Percentiles rank a stretch among this genome's conserved stretches.
These are phyloP conservation scores for Rhyacichthys aspro DNA, from an alignment of 2,797 vertebrate species.

Conservation along the genomic window DNA sequence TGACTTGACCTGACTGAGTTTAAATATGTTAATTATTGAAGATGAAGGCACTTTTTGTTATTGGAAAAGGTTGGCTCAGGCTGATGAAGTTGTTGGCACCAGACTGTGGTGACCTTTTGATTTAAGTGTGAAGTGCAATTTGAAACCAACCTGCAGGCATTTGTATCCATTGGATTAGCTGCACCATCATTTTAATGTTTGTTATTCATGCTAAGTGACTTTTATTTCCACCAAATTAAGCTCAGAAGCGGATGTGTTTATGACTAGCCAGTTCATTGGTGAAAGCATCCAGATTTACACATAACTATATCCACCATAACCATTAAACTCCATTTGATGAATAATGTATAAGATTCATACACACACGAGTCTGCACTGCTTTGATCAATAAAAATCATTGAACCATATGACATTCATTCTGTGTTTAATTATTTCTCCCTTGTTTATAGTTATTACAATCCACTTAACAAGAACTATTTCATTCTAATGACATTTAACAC, in stretches of 20 bases:
- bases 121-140: conserved; percentile 3
- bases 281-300: not conserved
- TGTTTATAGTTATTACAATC: conserved; percentile 4
- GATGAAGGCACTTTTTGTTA: conserved; percentile 1
- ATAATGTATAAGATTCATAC: not conserved
- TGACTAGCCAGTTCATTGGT: not conserved
- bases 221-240: conserved; percentile 4
- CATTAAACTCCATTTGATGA: conserved; percentile 5
- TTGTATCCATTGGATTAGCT: not conserved
- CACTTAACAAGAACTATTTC: conserved; percentile 1
- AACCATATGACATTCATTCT: conserved; percentile 2
- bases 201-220: conserved; percentile 19
- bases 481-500: not conserved
- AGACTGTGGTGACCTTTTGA: conserved; percentile 5
- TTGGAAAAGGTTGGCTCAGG: not conserved
- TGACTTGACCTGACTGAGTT: too few species aligned
- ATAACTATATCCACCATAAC: conserved; percentile 4
- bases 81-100: not conserved
- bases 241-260: not conserved
- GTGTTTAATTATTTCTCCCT: conserved; percentile 1
- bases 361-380: not conserved
- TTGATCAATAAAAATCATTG: conserved; percentile 1
- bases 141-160: conserved; percentile 8
- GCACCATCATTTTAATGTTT: conserved; percentile 9
- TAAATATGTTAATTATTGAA: too few species aligned